These are phyloP conservation scores for Calonectris borealis DNA, from an alignment of 2,113 vertebrate genomes.

Conservation along the genomic window DNA sequence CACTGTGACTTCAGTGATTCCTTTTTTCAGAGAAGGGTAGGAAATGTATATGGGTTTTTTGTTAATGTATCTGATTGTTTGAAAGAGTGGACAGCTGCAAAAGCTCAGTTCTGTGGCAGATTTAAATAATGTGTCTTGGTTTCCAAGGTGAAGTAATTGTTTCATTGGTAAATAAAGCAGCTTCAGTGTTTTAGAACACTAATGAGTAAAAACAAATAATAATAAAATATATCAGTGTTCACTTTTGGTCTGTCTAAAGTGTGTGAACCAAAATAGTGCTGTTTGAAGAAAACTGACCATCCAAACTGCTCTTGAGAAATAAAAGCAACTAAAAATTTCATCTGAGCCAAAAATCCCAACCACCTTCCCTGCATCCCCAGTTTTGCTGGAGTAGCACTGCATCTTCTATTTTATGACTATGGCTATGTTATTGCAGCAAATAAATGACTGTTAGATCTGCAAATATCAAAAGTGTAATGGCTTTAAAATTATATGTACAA, in stretches of 20 bases:
- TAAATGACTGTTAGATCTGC: not conserved
- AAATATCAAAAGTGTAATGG: conserved; percentile 4
- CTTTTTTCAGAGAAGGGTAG: not conserved
- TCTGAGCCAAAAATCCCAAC: not conserved
- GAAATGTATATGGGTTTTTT: not conserved
- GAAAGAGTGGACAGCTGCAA: not conserved
- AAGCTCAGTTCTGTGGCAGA: conserved; percentile 26
- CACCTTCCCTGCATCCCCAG: not conserved
- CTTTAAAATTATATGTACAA: not conserved
- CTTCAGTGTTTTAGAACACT: conserved; percentile 22
- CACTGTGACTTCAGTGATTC: not conserved
- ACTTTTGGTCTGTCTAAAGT: not conserved
- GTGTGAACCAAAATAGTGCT: not conserved
- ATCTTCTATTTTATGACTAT: not conserved
- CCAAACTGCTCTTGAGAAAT: not conserved
- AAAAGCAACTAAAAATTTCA: not conserved
- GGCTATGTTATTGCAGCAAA: not conserved
- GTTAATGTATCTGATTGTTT: not conserved
- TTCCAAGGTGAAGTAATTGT: conserved; percentile 56
- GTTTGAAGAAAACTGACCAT: not conserved
- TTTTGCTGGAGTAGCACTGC: not conserved
- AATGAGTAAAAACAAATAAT: not conserved
- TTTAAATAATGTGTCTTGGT: conserved; percentile 48
- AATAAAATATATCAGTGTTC: not conserved
- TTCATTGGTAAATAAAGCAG: conserved; percentile 36